phyloP scores from a whole-genome alignment of 2,888 invertebrate species.

The Toxonevra muliebris region DNA sequence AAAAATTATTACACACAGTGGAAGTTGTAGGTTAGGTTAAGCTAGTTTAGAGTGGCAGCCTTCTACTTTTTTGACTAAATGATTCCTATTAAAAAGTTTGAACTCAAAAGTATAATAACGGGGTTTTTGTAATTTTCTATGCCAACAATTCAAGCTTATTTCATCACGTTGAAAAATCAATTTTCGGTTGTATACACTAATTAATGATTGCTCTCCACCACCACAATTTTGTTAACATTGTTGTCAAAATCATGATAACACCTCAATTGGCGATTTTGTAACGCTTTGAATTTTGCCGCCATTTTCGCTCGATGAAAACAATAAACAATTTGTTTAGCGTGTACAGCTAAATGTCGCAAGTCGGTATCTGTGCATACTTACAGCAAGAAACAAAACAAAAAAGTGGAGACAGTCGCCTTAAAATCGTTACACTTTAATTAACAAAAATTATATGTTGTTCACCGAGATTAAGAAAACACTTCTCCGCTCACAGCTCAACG shows the following conservation, averaged over 20 bases:
- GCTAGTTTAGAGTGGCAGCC: too few species aligned
- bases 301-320: background rate
- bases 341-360: background rate
- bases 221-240: background rate
- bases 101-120: too few species aligned
- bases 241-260: conserved; percentile 1
- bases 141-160: too few species aligned
- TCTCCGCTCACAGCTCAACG: background rate
- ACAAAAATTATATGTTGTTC: conserved; percentile 23
- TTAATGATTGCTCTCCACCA: too few species aligned
- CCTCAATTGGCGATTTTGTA: background rate
- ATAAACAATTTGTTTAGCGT: conserved; percentile 6
- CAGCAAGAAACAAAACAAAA: background rate
- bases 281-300: conserved; percentile 4
- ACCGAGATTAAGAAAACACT: background rate
- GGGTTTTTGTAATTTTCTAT: too few species aligned
- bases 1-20: too few species aligned
- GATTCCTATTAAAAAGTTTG: too few species aligned
- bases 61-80: too few species aligned
- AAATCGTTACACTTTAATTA: conserved; percentile 27
- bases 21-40: too few species aligned
- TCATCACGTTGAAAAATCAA: too few species aligned
- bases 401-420: background rate
- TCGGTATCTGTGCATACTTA: too few species aligned
- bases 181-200: too few species aligned